phyloP scores from a whole-genome alignment of 2,888 invertebrate genomes.

The Orchesellides sinensis region DNA sequence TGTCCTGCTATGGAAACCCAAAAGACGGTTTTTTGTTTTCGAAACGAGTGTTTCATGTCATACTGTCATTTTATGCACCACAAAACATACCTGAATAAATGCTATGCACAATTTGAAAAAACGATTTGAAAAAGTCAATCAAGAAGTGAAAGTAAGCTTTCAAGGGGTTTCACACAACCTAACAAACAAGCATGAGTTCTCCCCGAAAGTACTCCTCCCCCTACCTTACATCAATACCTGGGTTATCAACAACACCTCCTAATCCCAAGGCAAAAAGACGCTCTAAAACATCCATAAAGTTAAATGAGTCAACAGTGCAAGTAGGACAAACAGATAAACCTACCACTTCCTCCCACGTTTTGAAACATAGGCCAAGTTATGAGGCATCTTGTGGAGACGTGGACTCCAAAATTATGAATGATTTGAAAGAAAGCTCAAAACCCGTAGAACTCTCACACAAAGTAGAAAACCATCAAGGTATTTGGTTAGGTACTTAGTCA shows the following conservation, averaged over 20 bases:
- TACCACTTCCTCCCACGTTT: neutral
- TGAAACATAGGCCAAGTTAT: neutral
- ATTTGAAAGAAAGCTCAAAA: neutral
- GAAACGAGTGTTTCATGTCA: no score
- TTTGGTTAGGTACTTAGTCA: no score
- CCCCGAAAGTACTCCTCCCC: slow-evolving; percentile 32
- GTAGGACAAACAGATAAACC: neutral
- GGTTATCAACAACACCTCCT: neutral
- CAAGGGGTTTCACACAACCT: no score
- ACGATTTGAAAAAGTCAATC: no score
- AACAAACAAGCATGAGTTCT: slow-evolving; percentile 34
- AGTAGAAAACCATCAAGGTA: neutral
- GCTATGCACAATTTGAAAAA: no score
- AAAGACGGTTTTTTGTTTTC: no score
- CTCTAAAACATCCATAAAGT: slow-evolving; percentile 23
- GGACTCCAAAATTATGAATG: neutral
- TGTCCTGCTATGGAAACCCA: no score
- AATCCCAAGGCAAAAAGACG: slow-evolving; percentile 2
- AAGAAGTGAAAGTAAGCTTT: no score
- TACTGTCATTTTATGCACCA: no score
- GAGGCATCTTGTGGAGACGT: slow-evolving; percentile 17
- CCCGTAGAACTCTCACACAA: neutral
- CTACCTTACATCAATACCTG: slow-evolving; percentile 17
- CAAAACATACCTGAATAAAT: no score
- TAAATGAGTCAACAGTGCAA: neutral